phyloP scores from a whole-genome alignment of 2,113 vertebrate genomes.

The Bothrops jararaca region DNA sequence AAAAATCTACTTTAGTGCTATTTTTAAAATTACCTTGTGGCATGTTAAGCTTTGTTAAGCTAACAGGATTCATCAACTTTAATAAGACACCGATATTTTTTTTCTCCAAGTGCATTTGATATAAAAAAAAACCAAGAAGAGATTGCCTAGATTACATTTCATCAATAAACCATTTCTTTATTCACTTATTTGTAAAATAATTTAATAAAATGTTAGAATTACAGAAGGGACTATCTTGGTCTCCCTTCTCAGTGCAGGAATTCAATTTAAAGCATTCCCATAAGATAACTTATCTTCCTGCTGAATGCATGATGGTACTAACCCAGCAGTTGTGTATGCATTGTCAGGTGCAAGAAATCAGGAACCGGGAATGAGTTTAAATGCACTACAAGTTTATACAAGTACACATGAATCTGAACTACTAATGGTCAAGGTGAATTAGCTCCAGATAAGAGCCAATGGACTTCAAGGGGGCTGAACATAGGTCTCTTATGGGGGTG shows the following conservation, averaged over 20 bases:
- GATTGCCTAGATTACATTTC: neutral
- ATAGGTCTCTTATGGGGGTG: too few relatives aligned
- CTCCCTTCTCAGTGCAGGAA: neutral
- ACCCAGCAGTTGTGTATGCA: neutral
- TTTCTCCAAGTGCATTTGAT: neutral
- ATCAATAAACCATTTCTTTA: neutral
- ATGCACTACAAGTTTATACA: too few relatives aligned
- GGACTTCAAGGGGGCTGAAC: too few relatives aligned
- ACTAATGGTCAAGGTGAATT: too few relatives aligned
- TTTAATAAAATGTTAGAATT: neutral
- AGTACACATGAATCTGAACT: too few relatives aligned
- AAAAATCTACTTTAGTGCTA: neutral
- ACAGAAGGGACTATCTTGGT: neutral
- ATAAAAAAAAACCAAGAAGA: neutral
- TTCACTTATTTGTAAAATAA: neutral
- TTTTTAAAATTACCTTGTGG: neutral
- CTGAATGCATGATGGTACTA: neutral
- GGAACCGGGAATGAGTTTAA: too few relatives aligned
- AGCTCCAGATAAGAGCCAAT: too few relatives aligned
- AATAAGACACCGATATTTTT: neutral
- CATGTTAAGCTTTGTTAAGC: neutral
- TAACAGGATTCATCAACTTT: neutral
- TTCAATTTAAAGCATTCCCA: neutral
- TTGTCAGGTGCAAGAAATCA: too few relatives aligned
- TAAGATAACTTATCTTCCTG: neutral